Conservation (phyloP, 2,888 invertebrate species). For the Apodemia duryi region DNA sequence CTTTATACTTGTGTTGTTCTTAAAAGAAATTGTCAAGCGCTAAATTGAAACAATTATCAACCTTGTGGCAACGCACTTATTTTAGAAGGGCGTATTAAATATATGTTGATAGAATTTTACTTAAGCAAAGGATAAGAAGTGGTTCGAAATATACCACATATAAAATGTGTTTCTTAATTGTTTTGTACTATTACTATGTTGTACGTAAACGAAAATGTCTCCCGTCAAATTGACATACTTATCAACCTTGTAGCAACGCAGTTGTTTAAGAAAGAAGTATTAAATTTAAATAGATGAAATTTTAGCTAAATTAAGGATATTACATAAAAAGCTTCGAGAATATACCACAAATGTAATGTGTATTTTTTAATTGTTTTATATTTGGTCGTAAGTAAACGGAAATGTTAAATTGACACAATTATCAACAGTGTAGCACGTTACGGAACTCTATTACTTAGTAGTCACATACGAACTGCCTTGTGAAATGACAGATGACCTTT, state of each 20-base stretch:
- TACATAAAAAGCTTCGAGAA: too few species aligned
- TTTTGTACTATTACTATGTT: not conserved
- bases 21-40: constrained; percentile 10
- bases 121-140: not conserved
- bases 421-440: too few species aligned
- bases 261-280: not conserved
- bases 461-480: too few species aligned
- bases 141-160: not conserved
- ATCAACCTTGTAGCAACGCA: constrained; percentile 9
- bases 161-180: constrained; percentile 11
- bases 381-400: too few species aligned
- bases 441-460: too few species aligned
- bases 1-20: constrained; percentile 5
- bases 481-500: too few species aligned
- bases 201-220: constrained; percentile 7
- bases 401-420: too few species aligned
- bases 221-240: not conserved
- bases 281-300: not conserved
- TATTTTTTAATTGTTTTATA: too few species aligned
- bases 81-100: not conserved
- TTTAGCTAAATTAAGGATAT: not conserved
- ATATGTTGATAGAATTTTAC: not conserved
- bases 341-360: too few species aligned
- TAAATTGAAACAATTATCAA: constrained; percentile 10
- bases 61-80: constrained; percentile 4